phyloP scores from a whole-genome alignment of 2,888 invertebrate genomes.

The Drosophila bunnanda region DNA sequence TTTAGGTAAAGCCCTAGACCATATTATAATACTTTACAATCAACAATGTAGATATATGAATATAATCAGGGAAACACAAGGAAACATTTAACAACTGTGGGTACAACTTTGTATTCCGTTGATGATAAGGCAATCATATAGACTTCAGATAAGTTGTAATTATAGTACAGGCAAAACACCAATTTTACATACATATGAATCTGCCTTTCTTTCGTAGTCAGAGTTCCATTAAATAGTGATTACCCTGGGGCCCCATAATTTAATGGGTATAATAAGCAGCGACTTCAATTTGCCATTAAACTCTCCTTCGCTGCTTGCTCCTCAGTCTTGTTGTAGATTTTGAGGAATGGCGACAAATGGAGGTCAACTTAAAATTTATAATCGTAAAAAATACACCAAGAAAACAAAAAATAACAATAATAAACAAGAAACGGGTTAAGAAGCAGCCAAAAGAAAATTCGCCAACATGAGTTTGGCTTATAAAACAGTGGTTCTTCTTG shows the following conservation, averaged over 20 bases:
- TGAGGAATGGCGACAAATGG: constrained; percentile 60
- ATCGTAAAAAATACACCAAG: constrained; percentile 22
- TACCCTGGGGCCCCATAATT: constrained; percentile 6
- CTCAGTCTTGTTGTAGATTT: constrained; percentile 2
- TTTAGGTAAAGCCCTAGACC: neutral
- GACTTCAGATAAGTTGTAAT: neutral
- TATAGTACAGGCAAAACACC: neutral
- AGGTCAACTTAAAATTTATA: constrained; percentile 59
- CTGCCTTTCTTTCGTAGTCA: neutral
- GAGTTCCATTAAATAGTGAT: neutral
- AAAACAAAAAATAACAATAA: constrained; percentile 15
- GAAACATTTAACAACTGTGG: too few relatives aligned
- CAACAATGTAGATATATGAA: neutral
- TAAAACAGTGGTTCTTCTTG: constrained; percentile 14
- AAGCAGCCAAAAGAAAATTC: constrained; percentile 65
- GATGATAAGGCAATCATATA: neutral
- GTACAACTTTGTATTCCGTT: neutral
- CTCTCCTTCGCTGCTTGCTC: neutral
- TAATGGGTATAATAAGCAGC: constrained; percentile 1
- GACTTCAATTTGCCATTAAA: constrained; percentile 7
- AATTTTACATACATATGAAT: neutral
- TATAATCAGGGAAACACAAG: neutral
- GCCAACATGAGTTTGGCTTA: constrained; percentile 28
- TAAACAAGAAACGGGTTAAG: constrained; percentile 44
- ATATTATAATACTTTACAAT: too few relatives aligned